A percentile compares a stretch with the other conserved stretches of the same genome.
Conservation (phyloP, 2,888 invertebrate species). For the Drosophila macrospina region DNA sequence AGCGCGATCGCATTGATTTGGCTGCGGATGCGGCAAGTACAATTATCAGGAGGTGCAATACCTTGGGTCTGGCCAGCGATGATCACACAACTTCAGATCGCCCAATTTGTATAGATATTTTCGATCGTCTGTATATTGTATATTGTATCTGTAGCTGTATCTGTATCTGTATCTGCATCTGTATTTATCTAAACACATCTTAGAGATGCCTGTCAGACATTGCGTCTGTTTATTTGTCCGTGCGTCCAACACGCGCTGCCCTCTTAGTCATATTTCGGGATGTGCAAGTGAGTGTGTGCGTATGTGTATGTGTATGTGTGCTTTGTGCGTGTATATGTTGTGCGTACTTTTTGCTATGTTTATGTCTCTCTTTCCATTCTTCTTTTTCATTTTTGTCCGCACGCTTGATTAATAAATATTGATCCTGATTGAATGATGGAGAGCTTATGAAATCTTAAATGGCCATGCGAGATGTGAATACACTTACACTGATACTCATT, state of each 20-base stretch:
- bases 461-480: conserved; percentile 24
- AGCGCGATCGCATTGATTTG: conserved; percentile 5
- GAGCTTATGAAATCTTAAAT: conserved; percentile 71
- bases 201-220: conserved; percentile 57
- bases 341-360: conserved; percentile 39
- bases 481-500: conserved; percentile 3
- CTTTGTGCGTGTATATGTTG: conserved; percentile 16
- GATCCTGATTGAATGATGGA: conserved; percentile 82
- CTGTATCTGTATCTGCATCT: conserved; percentile 7
- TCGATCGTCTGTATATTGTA: conserved; percentile 1
- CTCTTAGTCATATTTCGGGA: conserved; percentile 54
- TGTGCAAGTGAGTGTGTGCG: conserved; percentile 19
- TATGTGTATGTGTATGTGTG: conserved; percentile 9
- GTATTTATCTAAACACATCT: conserved; percentile 20
- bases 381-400: conserved; percentile 31
- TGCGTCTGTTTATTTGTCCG: conserved; percentile 55
- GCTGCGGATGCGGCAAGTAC: conserved; percentile 11
- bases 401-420: conserved; percentile 78
- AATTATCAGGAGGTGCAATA: conserved; percentile 19
- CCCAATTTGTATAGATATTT: conserved; percentile 12
- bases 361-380: conserved; percentile 12
- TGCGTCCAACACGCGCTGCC: conserved; percentile 63
- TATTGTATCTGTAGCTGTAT: conserved; percentile 3
- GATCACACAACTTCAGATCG: conserved; percentile 5
- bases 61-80: conserved; percentile 6